These are phyloP conservation scores for Drosophila eugracilis DNA, from an alignment of 1,140 invertebrate genomes.

Conservation along the genomic window DNA sequence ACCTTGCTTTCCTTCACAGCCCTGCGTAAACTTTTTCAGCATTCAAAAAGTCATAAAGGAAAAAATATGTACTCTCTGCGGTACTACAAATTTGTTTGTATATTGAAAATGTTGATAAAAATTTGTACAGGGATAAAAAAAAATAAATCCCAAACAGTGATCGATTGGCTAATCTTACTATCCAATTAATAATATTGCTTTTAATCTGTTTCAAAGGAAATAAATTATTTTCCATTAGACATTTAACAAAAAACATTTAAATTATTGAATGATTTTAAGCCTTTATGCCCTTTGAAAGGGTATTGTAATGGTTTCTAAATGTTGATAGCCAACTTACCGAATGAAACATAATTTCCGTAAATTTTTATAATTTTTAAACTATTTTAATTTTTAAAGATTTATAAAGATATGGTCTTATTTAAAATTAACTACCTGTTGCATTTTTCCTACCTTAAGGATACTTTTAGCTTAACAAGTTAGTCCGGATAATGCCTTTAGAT, in stretches of 20 bases:
- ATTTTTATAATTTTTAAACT: no score
- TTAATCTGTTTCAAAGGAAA: not conserved
- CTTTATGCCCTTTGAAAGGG: not conserved
- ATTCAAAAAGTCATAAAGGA: constrained; percentile 57
- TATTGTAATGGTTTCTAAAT: not conserved
- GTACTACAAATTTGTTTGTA: not conserved
- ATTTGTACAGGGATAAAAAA: not conserved
- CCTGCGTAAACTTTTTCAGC: constrained; percentile 44
- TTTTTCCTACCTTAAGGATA: no score
- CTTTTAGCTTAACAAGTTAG: no score
- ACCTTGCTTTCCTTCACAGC: not conserved
- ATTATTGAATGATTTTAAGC: not conserved
- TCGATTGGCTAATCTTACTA: not conserved
- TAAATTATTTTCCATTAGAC: not conserved
- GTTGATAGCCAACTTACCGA: no score
- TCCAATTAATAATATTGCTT: not conserved
- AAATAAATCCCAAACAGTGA: not conserved
- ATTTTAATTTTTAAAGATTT: no score
- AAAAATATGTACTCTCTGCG: constrained; percentile 16
- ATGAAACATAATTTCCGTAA: no score
- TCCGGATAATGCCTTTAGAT: no score
- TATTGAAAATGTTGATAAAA: constrained; percentile 46
- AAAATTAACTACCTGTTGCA: no score
- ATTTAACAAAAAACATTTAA: not conserved
- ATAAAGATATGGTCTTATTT: no score